Conservation (phyloP, 2,797 vertebrate genomes). For the Tauraco hartlaubi region DNA sequence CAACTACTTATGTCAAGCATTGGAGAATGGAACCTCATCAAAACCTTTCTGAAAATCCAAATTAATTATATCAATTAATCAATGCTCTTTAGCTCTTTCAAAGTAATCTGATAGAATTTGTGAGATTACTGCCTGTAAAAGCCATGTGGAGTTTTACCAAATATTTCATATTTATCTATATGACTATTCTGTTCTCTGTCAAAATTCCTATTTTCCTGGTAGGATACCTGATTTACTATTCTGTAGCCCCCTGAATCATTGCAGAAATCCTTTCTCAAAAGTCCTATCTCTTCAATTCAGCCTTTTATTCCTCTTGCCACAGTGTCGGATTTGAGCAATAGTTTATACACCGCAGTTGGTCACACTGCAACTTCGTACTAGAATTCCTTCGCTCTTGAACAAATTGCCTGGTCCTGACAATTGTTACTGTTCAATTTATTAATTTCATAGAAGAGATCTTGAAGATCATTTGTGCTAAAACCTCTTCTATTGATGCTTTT, state of each 20-base stretch:
- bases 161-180: background rate
- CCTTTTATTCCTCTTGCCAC: background rate
- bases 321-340: background rate
- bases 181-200: background rate
- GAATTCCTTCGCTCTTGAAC: background rate
- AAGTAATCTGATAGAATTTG: background rate
- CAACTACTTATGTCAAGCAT: background rate
- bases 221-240: background rate
- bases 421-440: background rate
- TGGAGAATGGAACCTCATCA: background rate
- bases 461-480: background rate
- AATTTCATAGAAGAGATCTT: background rate
- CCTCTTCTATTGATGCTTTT: background rate
- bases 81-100: background rate
- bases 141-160: background rate
- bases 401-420: background rate
- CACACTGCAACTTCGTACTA: background rate
- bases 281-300: background rate
- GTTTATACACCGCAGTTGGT: background rate
- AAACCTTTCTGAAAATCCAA: background rate
- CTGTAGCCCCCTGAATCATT: background rate
- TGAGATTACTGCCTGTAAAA: background rate
- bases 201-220: background rate
- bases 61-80: background rate
- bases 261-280: background rate